phyloP scores from a whole-genome alignment of 2,113 vertebrate genomes.

The Embiotoca jacksoni region DNA sequence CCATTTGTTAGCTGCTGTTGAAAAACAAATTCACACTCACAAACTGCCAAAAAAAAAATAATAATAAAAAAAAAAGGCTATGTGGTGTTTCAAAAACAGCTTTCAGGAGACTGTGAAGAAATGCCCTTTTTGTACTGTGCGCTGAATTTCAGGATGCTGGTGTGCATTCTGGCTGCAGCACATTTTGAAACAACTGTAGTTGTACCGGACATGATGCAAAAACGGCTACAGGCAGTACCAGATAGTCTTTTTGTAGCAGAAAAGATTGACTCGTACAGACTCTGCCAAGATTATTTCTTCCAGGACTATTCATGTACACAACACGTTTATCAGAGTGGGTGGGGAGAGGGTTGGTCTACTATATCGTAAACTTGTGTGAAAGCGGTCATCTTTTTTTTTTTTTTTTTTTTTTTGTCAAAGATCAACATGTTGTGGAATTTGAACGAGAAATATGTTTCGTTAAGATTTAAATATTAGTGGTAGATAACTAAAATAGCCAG shows the following conservation, averaged over 20 bases:
- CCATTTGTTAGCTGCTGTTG: background rate
- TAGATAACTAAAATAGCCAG: background rate
- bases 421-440: too few species aligned
- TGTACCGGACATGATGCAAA: background rate
- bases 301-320: too few species aligned
- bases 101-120: background rate
- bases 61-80: background rate
- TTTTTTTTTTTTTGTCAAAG: too few species aligned
- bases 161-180: conserved; percentile 10
- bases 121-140: background rate
- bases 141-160: background rate
- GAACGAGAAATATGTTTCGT: background rate
- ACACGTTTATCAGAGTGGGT: background rate
- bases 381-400: too few species aligned
- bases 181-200: background rate
- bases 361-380: background rate
- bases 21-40: background rate
- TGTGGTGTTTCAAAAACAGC: conserved; percentile 8
- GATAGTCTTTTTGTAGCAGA: background rate
- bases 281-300: background rate
- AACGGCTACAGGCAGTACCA: conserved; percentile 6
- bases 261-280: background rate
- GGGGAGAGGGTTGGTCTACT: background rate
- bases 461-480: background rate
- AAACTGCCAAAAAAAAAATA: background rate